Evolutionary conservation across 2,797 vertebrate genomes (phyloP).

Genomic region (Esox masquinongy): DNA sequence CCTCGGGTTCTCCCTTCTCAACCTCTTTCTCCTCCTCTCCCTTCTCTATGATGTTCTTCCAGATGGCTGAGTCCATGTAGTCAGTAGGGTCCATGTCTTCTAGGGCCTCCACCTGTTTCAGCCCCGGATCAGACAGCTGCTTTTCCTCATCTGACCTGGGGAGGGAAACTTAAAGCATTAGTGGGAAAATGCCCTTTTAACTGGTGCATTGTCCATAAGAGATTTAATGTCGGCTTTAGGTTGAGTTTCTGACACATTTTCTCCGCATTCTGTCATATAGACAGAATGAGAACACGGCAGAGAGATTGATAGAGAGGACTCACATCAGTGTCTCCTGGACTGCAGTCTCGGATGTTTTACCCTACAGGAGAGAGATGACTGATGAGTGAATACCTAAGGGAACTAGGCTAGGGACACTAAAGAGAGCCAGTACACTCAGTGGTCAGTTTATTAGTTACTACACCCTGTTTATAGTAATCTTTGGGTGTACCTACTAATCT

Average conservation of each 20-base stretch:
- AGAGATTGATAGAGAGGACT: conserved; percentile 6
- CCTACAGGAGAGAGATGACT: conserved; percentile 54
- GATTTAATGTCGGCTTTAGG: neutral
- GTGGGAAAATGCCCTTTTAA: neutral
- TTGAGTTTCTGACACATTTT: neutral
- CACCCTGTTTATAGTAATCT: too few relatives aligned
- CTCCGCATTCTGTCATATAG: neutral
- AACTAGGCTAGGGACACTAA: neutral
- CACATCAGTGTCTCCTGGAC: conserved; percentile 56
- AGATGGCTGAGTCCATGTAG: conserved; percentile 63
- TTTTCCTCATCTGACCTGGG: conserved; percentile 53
- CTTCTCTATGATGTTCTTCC: conserved; percentile 54
- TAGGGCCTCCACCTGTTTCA: conserved; percentile 68
- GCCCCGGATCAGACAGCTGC: conserved; percentile 45
- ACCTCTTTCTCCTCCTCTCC: neutral
- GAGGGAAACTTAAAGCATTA: neutral
- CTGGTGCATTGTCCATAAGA: neutral
- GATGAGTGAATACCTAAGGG: neutral
- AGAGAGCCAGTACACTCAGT: neutral
- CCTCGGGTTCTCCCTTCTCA: neutral
- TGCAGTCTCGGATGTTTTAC: conserved; percentile 44
- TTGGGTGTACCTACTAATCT: too few relatives aligned
- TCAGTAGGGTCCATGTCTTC: conserved; percentile 60
- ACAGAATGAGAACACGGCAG: neutral
- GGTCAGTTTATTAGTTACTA: too few relatives aligned